Percentiles rank a stretch among this genome's conserved stretches.
Conservation (phyloP, 1,140 invertebrate species). For the Eriosoma lanigerum region DNA sequence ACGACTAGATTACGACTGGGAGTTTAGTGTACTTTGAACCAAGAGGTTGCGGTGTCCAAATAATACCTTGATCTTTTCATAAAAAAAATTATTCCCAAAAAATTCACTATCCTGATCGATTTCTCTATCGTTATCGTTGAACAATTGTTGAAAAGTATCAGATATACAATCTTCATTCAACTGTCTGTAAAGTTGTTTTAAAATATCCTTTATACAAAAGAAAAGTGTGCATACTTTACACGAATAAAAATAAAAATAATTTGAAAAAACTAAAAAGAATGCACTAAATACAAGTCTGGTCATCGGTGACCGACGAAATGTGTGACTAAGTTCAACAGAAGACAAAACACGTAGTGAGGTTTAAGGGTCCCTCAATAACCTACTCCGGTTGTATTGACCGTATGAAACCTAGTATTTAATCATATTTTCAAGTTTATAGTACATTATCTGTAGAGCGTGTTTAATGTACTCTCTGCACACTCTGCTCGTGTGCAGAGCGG, state of each 20-base stretch:
- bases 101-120: constrained; percentile 1
- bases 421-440: too few species aligned
- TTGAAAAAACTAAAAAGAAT: not conserved
- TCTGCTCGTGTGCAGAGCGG: too few species aligned
- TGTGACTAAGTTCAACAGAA: too few species aligned
- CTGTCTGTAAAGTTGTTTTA: constrained; percentile 4
- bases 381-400: too few species aligned
- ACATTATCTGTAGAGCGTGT: too few species aligned
- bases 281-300: not conserved
- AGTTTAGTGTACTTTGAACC: not conserved
- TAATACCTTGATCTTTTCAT: not conserved
- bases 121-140: not conserved
- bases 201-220: not conserved
- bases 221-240: not conserved
- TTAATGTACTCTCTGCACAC: too few species aligned
- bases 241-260: not conserved
- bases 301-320: not conserved
- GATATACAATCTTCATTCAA: constrained; percentile 13
- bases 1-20: not conserved
- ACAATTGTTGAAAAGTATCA: constrained; percentile 5
- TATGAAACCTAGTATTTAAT: too few species aligned
- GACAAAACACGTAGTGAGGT: not conserved
- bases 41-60: not conserved
- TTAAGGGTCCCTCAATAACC: too few species aligned
- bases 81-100: too few species aligned